phyloP scores from a whole-genome alignment of 2,797 vertebrate genomes.

The Buphagus erythrorhynchus region DNA sequence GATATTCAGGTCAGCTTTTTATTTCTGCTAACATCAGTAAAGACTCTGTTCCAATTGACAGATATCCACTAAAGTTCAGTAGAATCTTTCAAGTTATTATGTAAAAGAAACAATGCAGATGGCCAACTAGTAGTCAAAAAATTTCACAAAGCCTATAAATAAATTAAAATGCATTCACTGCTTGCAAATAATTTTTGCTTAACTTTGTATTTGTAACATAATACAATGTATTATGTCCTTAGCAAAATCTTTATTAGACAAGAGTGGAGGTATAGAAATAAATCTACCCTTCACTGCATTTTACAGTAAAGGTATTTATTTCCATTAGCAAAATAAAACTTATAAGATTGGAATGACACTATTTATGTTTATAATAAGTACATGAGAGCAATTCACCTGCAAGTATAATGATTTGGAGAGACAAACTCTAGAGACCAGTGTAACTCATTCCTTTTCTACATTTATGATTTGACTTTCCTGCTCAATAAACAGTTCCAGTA shows the following conservation, averaged over 20 bases:
- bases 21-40: not conserved
- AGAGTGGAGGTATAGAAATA: not conserved
- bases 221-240: not conserved
- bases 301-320: not conserved
- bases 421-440: not conserved
- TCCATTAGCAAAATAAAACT: not conserved
- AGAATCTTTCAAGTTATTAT: not conserved
- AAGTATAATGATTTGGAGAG: not conserved
- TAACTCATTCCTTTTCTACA: not conserved
- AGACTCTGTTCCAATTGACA: not conserved
- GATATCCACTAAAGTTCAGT: not conserved
- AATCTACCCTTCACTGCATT: not conserved
- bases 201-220: not conserved
- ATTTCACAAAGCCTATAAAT: not conserved
- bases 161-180: not conserved
- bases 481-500: not conserved
- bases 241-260: not conserved
- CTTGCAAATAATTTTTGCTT: not conserved
- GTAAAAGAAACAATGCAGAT: not conserved
- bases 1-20: not conserved
- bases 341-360: not conserved
- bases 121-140: not conserved
- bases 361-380: not conserved
- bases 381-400: not conserved
- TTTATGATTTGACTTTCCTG: not conserved